These are phyloP conservation scores for Decapterus maruadsi DNA, from an alignment of 2,797 vertebrate species.

Conservation along the genomic window DNA sequence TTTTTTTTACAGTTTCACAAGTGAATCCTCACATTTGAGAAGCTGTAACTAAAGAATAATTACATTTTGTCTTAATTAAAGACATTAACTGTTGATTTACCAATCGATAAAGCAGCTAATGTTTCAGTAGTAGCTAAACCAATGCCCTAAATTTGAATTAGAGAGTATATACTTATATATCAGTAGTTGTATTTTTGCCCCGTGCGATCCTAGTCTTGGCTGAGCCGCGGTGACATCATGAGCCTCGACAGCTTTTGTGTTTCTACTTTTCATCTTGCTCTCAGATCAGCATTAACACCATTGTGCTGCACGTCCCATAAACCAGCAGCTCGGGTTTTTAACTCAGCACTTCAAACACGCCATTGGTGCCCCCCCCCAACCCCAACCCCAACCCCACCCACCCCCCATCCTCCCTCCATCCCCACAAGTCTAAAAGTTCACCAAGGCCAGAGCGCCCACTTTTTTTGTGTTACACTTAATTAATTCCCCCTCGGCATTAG, in stretches of 20 bases:
- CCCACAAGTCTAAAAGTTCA: constrained; percentile 45
- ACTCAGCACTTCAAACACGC: constrained; percentile 69
- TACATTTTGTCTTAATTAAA: neutral
- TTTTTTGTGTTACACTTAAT: constrained; percentile 85
- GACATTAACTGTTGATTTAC: neutral
- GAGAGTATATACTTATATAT: no score
- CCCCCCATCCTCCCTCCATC: no score
- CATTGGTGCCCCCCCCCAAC: constrained; percentile 44
- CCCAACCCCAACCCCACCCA: no score
- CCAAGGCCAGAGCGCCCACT: constrained; percentile 64
- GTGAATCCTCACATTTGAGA: neutral
- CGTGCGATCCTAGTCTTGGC: constrained; percentile 44
- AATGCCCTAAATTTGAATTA: neutral
- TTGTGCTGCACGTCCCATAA: constrained; percentile 60
- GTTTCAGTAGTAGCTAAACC: neutral
- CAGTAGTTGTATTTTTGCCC: neutral
- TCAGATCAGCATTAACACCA: constrained; percentile 64
- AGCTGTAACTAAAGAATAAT: neutral
- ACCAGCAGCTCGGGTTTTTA: constrained; percentile 52
- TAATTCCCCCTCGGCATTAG: constrained; percentile 78
- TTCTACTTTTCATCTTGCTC: constrained; percentile 56
- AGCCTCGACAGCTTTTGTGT: constrained; percentile 65
- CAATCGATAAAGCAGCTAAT: neutral
- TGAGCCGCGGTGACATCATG: constrained; percentile 47
- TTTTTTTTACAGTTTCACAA: neutral